Conservation (phyloP, 2,888 invertebrate genomes). For the Chymomyza caudatula region DNA sequence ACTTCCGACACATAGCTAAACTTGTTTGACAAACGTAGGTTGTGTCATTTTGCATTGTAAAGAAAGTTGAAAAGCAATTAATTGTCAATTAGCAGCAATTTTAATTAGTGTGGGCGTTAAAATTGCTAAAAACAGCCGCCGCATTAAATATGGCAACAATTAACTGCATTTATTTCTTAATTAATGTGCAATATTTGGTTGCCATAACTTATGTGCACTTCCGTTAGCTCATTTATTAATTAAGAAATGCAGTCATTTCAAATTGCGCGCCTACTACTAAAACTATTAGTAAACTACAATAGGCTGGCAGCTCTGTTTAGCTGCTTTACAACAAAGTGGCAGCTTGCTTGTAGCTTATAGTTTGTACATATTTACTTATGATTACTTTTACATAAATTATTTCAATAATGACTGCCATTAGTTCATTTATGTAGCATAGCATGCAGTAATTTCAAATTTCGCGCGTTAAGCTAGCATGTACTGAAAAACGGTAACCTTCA, state of each 20-base stretch:
- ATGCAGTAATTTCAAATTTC: no score
- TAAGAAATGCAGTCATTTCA: neutral
- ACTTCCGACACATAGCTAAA: neutral
- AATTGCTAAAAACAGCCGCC: slow-evolving; percentile 37
- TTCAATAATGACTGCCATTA: no score
- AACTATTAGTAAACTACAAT: neutral
- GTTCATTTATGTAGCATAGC: no score
- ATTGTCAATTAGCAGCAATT: slow-evolving; percentile 36
- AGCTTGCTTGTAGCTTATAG: no score
- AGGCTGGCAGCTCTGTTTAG: neutral
- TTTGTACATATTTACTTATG: no score
- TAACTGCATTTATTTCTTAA: neutral
- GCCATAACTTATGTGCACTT: neutral
- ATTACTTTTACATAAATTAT: no score
- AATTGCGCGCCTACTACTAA: neutral
- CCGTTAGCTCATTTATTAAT: neutral
- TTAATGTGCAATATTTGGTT: neutral
- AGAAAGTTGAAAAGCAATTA: slow-evolving; percentile 7
- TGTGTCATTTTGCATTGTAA: neutral
- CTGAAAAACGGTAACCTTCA: no score
- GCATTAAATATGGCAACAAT: slow-evolving; percentile 1
- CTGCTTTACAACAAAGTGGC: neutral
- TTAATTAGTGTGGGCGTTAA: slow-evolving; percentile 52
- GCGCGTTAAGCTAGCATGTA: no score
- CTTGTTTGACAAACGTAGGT: neutral